Percentiles rank a stretch among this genome's conserved stretches.
Evolutionary conservation across 2,797 vertebrate species (phyloP).

Genomic region (Hephaestus fuliginosus): DNA sequence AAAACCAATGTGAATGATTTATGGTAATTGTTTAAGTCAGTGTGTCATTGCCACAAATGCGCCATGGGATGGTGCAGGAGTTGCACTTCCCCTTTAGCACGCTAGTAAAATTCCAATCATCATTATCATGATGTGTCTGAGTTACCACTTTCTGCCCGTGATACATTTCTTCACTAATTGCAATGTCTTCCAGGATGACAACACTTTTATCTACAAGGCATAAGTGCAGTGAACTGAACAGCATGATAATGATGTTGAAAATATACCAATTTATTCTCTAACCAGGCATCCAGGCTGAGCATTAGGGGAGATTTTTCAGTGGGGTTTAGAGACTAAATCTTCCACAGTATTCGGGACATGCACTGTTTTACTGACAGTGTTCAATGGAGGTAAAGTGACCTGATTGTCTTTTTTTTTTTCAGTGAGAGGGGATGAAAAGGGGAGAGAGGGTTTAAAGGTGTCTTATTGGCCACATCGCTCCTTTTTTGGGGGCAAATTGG

Average conservation of each 20-base stretch:
- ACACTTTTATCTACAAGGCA: conserved; percentile 63
- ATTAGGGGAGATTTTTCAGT: conserved; percentile 11
- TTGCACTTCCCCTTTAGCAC: conserved; percentile 24
- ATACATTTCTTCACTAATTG: conserved; percentile 69
- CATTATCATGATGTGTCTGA: conserved; percentile 47
- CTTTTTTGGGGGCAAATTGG: not conserved
- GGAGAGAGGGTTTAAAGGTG: not conserved
- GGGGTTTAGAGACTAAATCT: conserved; percentile 10
- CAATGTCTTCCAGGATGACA: conserved; percentile 61
- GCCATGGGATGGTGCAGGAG: conserved; percentile 3
- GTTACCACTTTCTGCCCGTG: conserved; percentile 49
- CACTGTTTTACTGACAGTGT: conserved; percentile 15
- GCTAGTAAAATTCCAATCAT: conserved; percentile 39
- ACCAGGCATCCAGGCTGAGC: conserved; percentile 26
- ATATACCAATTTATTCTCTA: conserved; percentile 57
- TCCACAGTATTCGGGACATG: not conserved
- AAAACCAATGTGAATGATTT: not conserved
- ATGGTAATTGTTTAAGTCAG: conserved; percentile 29
- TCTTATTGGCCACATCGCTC: not conserved
- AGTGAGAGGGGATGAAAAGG: not conserved
- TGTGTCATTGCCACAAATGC: conserved; percentile 32
- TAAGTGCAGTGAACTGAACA: conserved; percentile 58
- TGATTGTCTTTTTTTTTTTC: not conserved
- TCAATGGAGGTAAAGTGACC: not conserved
- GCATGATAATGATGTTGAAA: conserved; percentile 71